Base-by-base conservation (phyloP, 2,888 invertebrate genomes). In the Machimus rusticus region DNA sequence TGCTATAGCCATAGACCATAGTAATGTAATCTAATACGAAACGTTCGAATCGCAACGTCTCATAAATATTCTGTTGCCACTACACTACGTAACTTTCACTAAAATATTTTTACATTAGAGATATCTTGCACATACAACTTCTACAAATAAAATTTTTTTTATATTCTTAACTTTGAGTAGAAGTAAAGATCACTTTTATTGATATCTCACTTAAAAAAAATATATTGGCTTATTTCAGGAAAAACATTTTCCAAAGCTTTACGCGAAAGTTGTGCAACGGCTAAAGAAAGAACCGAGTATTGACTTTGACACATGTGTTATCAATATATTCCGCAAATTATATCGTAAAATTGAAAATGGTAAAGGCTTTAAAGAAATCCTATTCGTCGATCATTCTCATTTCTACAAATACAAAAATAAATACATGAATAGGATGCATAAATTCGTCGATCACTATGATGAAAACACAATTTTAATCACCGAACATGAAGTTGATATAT, bases 281-380 rank as follows among this genome's bases (percentile, higher is more conserved):
- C 43, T 88, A 1, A 81, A 77, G 31, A 74, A 46, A 19, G 76
- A 81, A 19, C 51, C 51, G 1, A 79, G 43, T 51, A 14, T 87
- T 81, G 86, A 87, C 76, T 34, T 39, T 1, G 76, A 79, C 28
- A 34, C 28, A 23, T 66, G 66, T 14, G 43, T 89, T 23, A 86
- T 87, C 1, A 86, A 87, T 57, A 86, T 88, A 34, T 89, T 89
- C 39, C 88, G 89, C 12, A 88, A 89, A 87, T 74, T 89, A 8
- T 89, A 89, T 55, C 88, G 89, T 19, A 89, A 89, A 87, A 89
- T 89, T 77, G 89, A 89, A 74, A 88, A 88, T 55, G 86, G 79
- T 16, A 88, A 88, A 51, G 89, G 89, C 16, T 87, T 87, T 31
- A 86, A 86, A 8, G 46, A 86, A 55, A 77, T 89, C 34, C 57